Base-by-base conservation (phyloP, 1,140 invertebrate genomes). In the Drosophila pseudoobscura region DNA sequence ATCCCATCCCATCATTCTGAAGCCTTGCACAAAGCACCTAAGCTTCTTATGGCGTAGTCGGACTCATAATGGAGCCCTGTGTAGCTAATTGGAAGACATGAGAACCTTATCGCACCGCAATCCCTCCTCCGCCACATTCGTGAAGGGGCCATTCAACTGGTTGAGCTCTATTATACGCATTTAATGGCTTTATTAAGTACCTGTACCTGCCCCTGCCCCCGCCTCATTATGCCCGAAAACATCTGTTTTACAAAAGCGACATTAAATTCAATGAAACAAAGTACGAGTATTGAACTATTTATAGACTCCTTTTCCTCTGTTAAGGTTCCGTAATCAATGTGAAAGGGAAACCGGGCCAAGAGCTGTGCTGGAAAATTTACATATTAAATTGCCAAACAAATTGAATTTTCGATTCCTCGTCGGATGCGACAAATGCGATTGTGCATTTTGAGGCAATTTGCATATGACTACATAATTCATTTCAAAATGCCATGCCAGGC, bases 381-480 rank as follows among this genome's bases (percentile, higher is more conserved):
- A 35, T 57, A 57, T 57, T 69, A 68, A 56, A 70, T 66, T 31
- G 35, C 39, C 54, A 66, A 69, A 69, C 52, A 70, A 69, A 69
- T 69, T 43, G 54, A 29, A 44, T 39, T 45, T n/a, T 11, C 46
- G 39, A 70, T 50, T 45, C 24, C 7, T 26, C 5, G 53, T 47
- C 53, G 29, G 54, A 52, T 53, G 68, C 35, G 59, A 64, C 59
- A 73, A 72, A 64, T 72, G 63, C 62, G 53, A 66, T 76, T 80
- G 62, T 72, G 57, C 45, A 65, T 75, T 55, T 66, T 20, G 26
- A 41, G 47, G 24, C 56, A 55, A 78, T 83, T 80, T 80, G 65
- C 72, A 84, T 85, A 64, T 50, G 72, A 47, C 54, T 54, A 68
- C 55, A 78, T 82, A 80, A 74, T 65, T 77, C 50, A 77, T 68